phyloP scores from a whole-genome alignment of 2,797 vertebrate species.

The Mergus octosetaceus region DNA sequence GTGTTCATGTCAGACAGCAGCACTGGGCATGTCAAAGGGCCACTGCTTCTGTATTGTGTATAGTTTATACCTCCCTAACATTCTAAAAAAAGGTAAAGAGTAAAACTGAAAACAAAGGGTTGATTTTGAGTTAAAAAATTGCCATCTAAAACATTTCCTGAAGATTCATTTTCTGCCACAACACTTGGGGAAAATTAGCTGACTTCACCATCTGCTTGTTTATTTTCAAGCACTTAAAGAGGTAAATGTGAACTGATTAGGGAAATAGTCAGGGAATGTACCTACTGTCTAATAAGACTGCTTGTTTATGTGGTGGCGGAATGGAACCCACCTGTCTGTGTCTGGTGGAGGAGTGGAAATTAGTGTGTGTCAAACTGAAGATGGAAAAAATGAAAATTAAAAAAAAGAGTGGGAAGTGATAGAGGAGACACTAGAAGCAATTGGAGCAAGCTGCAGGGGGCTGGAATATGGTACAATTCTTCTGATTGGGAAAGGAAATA shows the following conservation, averaged over 20 bases:
- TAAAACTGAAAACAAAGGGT: not conserved
- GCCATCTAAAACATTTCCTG: not conserved
- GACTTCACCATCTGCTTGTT: constrained; percentile 58
- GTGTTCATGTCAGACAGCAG: constrained; percentile 36
- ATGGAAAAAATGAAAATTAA: not conserved
- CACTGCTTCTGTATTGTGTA: not conserved
- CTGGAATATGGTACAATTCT: constrained; percentile 3
- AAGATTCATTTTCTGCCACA: constrained; percentile 21
- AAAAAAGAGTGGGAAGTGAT: not conserved
- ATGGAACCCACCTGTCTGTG: constrained; percentile 36
- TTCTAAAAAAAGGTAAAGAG: not conserved
- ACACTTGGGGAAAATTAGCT: constrained; percentile 31
- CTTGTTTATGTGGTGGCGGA: constrained; percentile 43
- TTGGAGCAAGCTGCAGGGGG: not conserved
- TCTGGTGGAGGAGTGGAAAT: not conserved
- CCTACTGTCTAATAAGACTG: not conserved
- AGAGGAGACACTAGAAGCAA: not conserved
- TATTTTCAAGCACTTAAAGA: constrained; percentile 41
- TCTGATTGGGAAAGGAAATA: constrained; percentile 12
- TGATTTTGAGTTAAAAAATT: constrained; percentile 37
- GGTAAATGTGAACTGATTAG: constrained; percentile 53
- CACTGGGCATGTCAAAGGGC: constrained; percentile 4
- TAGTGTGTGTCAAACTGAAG: not conserved
- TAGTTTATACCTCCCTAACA: not conserved
- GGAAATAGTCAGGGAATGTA: not conserved